phyloP scores from a whole-genome alignment of 2,888 invertebrate genomes.

The Tuberolachnus salignus region DNA sequence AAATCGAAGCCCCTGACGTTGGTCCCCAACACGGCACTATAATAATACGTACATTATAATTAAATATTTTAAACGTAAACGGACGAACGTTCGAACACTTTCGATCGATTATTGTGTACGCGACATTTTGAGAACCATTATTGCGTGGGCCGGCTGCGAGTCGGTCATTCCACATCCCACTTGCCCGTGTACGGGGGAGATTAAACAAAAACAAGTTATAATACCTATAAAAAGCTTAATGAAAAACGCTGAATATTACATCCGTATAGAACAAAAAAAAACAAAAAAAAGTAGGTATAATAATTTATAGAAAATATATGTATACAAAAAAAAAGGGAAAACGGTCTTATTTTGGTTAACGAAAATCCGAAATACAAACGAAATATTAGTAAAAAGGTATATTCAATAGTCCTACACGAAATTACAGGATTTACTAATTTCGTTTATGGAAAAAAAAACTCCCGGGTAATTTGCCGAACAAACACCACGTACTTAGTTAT shows the following conservation, averaged over 20 bases:
- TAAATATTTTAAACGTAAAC: no score
- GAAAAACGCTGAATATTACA: conserved; percentile 4
- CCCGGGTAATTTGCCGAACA: not conserved
- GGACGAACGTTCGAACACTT: no score
- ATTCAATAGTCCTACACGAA: not conserved
- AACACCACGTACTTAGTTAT: not conserved
- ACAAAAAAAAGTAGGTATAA: not conserved
- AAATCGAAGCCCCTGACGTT: no score
- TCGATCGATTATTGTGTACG: no score
- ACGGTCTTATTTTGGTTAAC: not conserved
- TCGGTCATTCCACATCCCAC: no score
- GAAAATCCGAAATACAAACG: not conserved
- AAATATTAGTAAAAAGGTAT: conserved; percentile 4
- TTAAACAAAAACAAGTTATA: no score
- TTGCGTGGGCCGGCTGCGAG: no score
- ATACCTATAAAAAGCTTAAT: conserved; percentile 1
- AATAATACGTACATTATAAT: no score
- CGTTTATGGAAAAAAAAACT: not conserved
- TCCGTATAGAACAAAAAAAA: not conserved
- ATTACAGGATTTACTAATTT: not conserved
- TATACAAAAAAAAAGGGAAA: not conserved
- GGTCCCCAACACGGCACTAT: no score
- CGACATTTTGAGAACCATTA: no score
- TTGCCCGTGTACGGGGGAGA: no score
- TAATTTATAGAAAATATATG: not conserved